Conservation (phyloP, 2,888 invertebrate genomes). For the Hypolimnas misippus region DNA sequence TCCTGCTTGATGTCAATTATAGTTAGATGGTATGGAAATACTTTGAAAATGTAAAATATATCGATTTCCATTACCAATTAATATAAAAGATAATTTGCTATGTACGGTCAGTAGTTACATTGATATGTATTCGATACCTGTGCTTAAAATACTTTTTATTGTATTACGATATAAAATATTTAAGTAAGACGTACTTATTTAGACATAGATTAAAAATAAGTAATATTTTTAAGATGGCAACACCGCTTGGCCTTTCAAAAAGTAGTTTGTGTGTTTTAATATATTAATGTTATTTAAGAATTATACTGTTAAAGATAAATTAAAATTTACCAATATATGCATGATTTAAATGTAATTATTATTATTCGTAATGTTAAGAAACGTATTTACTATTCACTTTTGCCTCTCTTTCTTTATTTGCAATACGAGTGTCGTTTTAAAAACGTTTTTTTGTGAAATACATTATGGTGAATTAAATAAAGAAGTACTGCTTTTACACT, state of each 20-base stretch:
- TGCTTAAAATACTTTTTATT: conserved; percentile 34
- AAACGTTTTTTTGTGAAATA: conserved; percentile 80
- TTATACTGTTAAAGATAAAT: conserved; percentile 48
- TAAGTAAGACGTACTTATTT: conserved; percentile 64
- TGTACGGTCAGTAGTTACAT: conserved; percentile 49
- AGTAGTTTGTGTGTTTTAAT: conserved; percentile 71
- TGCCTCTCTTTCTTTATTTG: conserved; percentile 77
- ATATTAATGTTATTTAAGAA: conserved; percentile 62
- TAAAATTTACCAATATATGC: conserved; percentile 48
- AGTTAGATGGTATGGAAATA: conserved; percentile 63
- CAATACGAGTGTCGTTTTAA: conserved; percentile 82
- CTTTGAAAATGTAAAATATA: conserved; percentile 61
- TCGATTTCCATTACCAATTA: conserved; percentile 50
- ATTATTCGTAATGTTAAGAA: conserved; percentile 53
- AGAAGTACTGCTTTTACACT: conserved; percentile 51
- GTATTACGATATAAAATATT: conserved; percentile 46
- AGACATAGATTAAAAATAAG: conserved; percentile 33
- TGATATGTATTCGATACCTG: conserved; percentile 27
- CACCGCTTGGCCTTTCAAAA: conserved; percentile 83
- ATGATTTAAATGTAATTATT: conserved; percentile 48
- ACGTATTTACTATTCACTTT: conserved; percentile 71
- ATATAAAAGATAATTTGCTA: conserved; percentile 47
- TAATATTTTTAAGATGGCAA: conserved; percentile 69
- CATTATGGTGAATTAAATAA: conserved; percentile 73
- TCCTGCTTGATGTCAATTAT: conserved; percentile 83